Base-by-base conservation (phyloP, 2,888 invertebrate species). In the Platynereis dumerilii region DNA sequence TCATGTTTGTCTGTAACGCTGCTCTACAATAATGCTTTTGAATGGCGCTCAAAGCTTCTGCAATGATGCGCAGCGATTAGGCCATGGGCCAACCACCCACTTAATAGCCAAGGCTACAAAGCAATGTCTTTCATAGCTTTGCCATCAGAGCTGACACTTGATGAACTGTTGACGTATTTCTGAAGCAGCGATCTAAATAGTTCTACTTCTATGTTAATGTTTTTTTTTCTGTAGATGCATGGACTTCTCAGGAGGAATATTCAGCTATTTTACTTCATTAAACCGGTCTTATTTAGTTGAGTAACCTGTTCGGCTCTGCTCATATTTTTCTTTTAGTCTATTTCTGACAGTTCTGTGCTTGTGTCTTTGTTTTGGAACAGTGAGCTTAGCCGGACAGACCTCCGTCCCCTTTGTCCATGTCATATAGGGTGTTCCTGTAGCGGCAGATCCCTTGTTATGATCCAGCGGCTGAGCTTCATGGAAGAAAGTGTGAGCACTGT, bases 391-490 rank as follows among this genome's bases (percentile, higher is more conserved):
- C 20, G 20, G 20, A 10, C n/a, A 68, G 66, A 55, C 74, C 81
- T 53, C 84, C 83, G 66, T 83, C 82, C 56, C 83, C 83, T 65
- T 85, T 80, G 74, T 86, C 86, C 52, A 86, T 89, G 69, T 88
- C 89, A 78, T 91, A 91, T 65, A 92, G 85, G 2, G 92, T 91
- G 85, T 92, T 92, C 57, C 80, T 76, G 84, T 91, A 92, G 71
- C 93, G 88, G 60, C 93, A 88, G 66, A 94, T 86, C 81, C 93
- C 94, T 84, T 94, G 94, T 93, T 93, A 79, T 93, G 93, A 58
- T 81, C 78, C 24, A 69, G 66, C 29, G 74, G 72, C 45, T 74
- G 69, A 39, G 74, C 69, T 17, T 74, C 69, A 27, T 73, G 71
- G 86, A 72, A 87, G 20, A 87, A 83, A 64, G 87, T 82, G 24